phyloP scores from a whole-genome alignment of 2,113 vertebrate species.

The Rhabdornis inornatus region DNA sequence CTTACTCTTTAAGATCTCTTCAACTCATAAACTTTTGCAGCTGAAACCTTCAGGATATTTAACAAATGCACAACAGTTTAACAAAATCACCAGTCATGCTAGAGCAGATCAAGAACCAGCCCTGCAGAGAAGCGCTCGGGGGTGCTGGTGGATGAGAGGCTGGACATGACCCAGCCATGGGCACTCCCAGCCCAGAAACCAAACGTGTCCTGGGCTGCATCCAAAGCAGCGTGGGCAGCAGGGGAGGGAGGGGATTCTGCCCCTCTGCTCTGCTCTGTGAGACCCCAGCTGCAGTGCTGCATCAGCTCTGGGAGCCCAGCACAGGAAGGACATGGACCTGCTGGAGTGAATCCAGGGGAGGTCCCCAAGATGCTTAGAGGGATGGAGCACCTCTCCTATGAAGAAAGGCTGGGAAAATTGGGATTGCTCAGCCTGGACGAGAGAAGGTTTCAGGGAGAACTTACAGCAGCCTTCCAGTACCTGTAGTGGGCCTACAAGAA shows the following conservation, averaged over 20 bases:
- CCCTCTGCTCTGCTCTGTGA: neutral
- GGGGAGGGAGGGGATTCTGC: neutral
- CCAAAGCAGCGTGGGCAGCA: neutral
- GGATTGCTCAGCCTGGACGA: neutral
- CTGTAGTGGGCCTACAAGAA: neutral
- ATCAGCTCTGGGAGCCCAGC: neutral
- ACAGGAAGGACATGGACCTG: neutral
- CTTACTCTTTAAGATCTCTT: neutral
- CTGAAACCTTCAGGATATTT: neutral
- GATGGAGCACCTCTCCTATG: fast-evolving
- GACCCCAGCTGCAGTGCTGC: fast-evolving
- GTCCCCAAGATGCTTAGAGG: neutral
- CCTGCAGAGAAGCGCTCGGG: fast-evolving
- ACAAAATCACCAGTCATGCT: neutral
- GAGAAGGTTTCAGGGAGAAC: neutral
- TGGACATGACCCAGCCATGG: neutral
- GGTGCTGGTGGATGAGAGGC: fast-evolving
- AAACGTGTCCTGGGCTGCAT: neutral
- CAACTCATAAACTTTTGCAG: neutral
- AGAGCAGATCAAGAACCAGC: neutral
- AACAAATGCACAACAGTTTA: neutral
- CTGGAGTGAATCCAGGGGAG: fast-evolving
- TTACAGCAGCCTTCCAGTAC: neutral
- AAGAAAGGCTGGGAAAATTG: neutral
- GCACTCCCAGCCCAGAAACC: neutral